Percentiles rank a stretch among this genome's conserved stretches.
phyloP scores from a whole-genome alignment of 2,113 vertebrate genomes.

The Narcine bancroftii region DNA sequence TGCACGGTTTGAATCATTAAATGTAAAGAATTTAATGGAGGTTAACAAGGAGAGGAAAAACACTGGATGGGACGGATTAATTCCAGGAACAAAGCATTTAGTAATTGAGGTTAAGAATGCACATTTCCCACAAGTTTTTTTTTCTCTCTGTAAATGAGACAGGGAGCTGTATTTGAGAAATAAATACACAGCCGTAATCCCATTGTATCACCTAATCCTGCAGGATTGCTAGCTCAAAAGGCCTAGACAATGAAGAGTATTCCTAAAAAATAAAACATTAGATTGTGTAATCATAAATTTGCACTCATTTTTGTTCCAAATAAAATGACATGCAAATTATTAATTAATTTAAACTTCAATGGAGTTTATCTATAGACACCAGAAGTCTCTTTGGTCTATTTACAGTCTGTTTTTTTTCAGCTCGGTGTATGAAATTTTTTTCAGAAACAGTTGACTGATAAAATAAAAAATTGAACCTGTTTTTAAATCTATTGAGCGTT shows the following conservation, averaged over 20 bases:
- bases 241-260: not conserved
- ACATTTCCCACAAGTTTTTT: not conserved
- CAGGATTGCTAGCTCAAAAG: not conserved
- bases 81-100: not conserved
- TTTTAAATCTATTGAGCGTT: not conserved
- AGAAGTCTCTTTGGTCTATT: slow-evolving; percentile 18
- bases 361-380: slow-evolving; percentile 15
- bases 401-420: not conserved
- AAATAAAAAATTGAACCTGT: slow-evolving; percentile 4
- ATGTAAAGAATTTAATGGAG: not conserved
- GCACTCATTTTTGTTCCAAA: not conserved
- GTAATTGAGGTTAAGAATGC: not conserved
- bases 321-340: not conserved
- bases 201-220: slow-evolving; percentile 8
- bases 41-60: not conserved
- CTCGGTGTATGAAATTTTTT: slow-evolving; percentile 17
- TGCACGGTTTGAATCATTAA: not conserved
- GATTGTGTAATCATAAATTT: slow-evolving; percentile 5
- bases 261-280: not conserved
- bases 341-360: slow-evolving; percentile 27
- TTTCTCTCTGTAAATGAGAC: not conserved
- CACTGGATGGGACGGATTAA: not conserved
- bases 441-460: slow-evolving; percentile 12
- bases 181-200: not conserved
- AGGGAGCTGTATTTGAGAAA: not conserved